Percentiles rank a stretch among this genome's conserved stretches.
phyloP scores from a whole-genome alignment of 2,888 invertebrate species.

The Drosophila percnosoma region DNA sequence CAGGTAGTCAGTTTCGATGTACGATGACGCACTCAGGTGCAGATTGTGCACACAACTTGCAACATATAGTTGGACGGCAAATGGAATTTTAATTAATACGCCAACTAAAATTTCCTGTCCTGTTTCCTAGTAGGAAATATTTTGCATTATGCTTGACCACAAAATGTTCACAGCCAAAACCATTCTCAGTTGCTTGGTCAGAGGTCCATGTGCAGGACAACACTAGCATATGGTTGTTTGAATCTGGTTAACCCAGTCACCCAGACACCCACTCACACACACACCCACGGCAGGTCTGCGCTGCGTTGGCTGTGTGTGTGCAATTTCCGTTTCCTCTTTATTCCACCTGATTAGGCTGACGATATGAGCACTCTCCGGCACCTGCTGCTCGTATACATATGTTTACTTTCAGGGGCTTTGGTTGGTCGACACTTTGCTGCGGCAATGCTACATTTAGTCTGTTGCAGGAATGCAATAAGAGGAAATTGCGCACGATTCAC shows the following conservation, averaged over 20 bases:
- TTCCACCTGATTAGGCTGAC: conserved; percentile 78
- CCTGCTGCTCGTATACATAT: conserved; percentile 25
- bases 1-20: background rate
- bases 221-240: conserved; percentile 47
- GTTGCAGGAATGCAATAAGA: conserved; percentile 23
- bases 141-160: conserved; percentile 56
- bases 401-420: conserved; percentile 3
- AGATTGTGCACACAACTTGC: conserved; percentile 32
- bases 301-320: conserved; percentile 42
- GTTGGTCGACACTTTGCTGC: conserved; percentile 7
- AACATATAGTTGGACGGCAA: conserved; percentile 41
- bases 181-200: conserved; percentile 44
- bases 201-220: conserved; percentile 8
- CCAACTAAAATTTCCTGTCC: conserved; percentile 34
- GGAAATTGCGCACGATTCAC: background rate
- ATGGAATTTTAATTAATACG: conserved; percentile 73
- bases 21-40: conserved; percentile 20
- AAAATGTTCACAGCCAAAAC: conserved; percentile 65
- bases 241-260: conserved; percentile 49
- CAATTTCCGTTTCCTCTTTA: conserved; percentile 74
- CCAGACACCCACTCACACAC: conserved; percentile 1
- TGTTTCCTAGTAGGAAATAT: conserved; percentile 21
- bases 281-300: conserved; percentile 14
- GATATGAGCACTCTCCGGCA: conserved; percentile 53
- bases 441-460: conserved; percentile 1